Evolutionary conservation across 2,888 invertebrate species (phyloP).

Genomic region (Pachymerium ferrugineum): DNA sequence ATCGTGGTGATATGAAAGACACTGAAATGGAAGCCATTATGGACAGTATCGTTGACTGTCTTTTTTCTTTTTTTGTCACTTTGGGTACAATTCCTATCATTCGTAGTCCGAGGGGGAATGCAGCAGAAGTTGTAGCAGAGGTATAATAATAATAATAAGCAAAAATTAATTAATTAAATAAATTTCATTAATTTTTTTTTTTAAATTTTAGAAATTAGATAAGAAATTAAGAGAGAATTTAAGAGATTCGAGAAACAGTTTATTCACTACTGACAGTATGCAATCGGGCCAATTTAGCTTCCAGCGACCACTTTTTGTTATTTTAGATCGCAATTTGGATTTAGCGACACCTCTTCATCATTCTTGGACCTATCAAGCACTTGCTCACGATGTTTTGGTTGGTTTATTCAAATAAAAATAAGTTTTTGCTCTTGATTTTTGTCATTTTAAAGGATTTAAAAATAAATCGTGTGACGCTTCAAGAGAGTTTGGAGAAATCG

Average conservation of each 20-base stretch:
- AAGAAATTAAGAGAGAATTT: slow-evolving; percentile 95
- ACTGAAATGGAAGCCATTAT: slow-evolving; percentile 91
- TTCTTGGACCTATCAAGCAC: slow-evolving; percentile 99
- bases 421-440: not conserved
- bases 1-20: slow-evolving; percentile 87
- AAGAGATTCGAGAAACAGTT: slow-evolving; percentile 91
- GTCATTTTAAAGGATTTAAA: slow-evolving; percentile 60
- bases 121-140: slow-evolving; percentile 96
- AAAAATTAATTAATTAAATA: slow-evolving; percentile 3
- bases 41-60: slow-evolving; percentile 88
- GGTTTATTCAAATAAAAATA: slow-evolving; percentile 28
- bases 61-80: slow-evolving; percentile 97
- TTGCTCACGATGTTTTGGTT: slow-evolving; percentile 86
- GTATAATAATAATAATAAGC: slow-evolving; percentile 34
- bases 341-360: slow-evolving; percentile 98
- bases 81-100: slow-evolving; percentile 79
- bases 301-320: slow-evolving; percentile 83
- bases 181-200: slow-evolving; percentile 30
- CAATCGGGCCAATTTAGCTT: slow-evolving; percentile 65
- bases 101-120: slow-evolving; percentile 86
- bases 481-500: slow-evolving; percentile 52
- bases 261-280: slow-evolving; percentile 81
- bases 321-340: slow-evolving; percentile 90
- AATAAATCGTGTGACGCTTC: slow-evolving; percentile 73
- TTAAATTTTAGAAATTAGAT: slow-evolving; percentile 64